Evolutionary conservation across 2,888 invertebrate species (phyloP).

Genomic region (Colostygia pectinataria): DNA sequence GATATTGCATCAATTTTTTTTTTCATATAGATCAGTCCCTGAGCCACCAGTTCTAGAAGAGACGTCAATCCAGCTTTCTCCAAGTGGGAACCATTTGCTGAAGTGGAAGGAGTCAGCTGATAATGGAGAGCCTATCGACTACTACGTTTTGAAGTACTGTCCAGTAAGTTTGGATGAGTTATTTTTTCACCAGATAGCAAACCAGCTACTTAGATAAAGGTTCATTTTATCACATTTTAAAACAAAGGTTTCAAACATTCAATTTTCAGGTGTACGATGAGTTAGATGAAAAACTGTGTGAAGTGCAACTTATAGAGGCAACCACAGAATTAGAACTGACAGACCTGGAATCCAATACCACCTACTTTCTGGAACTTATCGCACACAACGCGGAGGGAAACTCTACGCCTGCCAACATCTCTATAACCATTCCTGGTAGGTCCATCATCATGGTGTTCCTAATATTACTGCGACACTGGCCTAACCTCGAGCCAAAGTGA

Average conservation of each 20-base stretch:
- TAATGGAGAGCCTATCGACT: conserved; percentile 64
- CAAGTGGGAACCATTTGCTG: conserved; percentile 43
- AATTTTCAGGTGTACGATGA: conserved; percentile 25
- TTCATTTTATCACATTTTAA: too few species aligned
- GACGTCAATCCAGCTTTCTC: conserved; percentile 37
- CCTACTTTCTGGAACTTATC: conserved; percentile 60
- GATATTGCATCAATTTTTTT: too few species aligned
- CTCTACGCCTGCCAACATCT: conserved; percentile 54
- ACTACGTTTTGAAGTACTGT: conserved; percentile 60
- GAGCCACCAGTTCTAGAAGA: conserved; percentile 56
- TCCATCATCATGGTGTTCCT: not conserved
- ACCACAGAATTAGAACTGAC: conserved; percentile 48
- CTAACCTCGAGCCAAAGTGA: too few species aligned
- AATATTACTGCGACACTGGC: too few species aligned
- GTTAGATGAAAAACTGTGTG: conserved; percentile 43
- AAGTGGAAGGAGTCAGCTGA: conserved; percentile 59
- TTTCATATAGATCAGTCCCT: conserved; percentile 68
- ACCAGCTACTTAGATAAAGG: too few species aligned
- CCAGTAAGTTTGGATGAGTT: conserved; percentile 48
- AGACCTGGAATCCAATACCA: conserved; percentile 53
- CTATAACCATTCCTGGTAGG: conserved; percentile 54
- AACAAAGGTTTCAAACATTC: too few species aligned
- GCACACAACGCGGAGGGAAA: conserved; percentile 68
- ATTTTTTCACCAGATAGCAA: not conserved
- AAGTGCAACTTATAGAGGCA: conserved; percentile 40